These are phyloP conservation scores for Xerus rutilus DNA, from an alignment of 2,797 vertebrate genomes.

Conservation along the genomic window DNA sequence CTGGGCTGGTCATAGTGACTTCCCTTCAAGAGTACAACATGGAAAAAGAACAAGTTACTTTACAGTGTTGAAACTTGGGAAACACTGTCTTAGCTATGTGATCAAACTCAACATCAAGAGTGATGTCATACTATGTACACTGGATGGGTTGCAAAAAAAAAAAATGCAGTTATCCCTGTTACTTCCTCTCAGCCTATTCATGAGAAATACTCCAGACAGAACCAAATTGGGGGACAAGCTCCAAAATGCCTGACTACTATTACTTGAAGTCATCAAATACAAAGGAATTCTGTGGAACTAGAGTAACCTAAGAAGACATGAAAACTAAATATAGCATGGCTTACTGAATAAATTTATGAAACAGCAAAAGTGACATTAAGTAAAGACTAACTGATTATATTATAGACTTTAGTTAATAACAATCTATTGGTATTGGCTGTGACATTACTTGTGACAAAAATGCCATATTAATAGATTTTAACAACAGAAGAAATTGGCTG, in stretches of 20 bases:
- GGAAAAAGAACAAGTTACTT: neutral
- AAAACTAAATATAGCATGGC: neutral
- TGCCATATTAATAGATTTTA: neutral
- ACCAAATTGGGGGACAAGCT: neutral
- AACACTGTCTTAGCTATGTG: neutral
- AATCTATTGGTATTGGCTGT: neutral
- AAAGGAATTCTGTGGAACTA: neutral
- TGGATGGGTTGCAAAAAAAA: neutral
- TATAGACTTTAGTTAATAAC: neutral
- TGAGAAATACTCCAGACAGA: neutral
- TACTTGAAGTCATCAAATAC: slow-evolving; percentile 4
- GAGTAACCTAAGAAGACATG: neutral
- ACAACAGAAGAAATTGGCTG: neutral
- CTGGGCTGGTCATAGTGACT: neutral
- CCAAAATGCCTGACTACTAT: neutral
- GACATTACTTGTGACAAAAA: neutral
- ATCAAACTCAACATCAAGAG: neutral
- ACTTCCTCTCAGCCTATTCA: neutral
- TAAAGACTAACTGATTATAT: neutral
- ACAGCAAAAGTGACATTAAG: neutral
- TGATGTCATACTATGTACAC: neutral
- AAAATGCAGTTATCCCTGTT: neutral
- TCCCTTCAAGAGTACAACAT: neutral
- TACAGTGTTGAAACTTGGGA: neutral
- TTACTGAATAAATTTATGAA: neutral